These are phyloP conservation scores for Sicus ferrugineus DNA, from an alignment of 2,888 invertebrate genomes.

Conservation along the genomic window DNA sequence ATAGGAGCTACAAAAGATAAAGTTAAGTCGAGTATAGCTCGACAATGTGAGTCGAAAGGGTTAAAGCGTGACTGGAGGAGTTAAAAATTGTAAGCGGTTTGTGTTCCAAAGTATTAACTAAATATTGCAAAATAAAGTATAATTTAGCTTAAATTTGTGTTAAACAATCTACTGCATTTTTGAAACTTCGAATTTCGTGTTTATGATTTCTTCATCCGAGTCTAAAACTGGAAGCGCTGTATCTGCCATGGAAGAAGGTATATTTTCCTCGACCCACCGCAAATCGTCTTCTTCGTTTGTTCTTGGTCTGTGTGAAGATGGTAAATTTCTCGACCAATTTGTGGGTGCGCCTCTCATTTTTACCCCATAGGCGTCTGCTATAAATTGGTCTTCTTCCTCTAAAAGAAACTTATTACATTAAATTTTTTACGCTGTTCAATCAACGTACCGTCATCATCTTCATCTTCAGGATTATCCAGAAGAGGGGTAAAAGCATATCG, in stretches of 20 bases:
- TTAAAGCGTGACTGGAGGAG: too few relatives aligned
- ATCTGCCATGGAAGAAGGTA: conserved; percentile 79
- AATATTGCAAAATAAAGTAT: too few relatives aligned
- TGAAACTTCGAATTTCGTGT: conserved; percentile 85
- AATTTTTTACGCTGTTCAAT: neutral
- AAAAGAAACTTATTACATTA: conserved; percentile 16
- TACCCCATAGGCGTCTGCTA: conserved; percentile 86
- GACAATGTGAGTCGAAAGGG: too few relatives aligned
- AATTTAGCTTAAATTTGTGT: too few relatives aligned
- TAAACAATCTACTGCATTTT: conserved; percentile 82
- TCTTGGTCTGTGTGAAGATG: conserved; percentile 55
- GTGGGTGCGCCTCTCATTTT: conserved; percentile 72
- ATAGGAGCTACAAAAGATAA: too few relatives aligned
- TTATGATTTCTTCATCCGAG: conserved; percentile 84
- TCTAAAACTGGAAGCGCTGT: conserved; percentile 75
- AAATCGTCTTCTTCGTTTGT: conserved; percentile 77
- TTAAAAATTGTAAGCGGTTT: too few relatives aligned
- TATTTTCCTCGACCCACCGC: conserved; percentile 95
- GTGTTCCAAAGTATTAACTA: too few relatives aligned
- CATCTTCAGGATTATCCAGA: conserved; percentile 82
- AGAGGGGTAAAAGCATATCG: conserved; percentile 93
- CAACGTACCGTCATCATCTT: conserved; percentile 71
- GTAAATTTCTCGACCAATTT: conserved; percentile 63
- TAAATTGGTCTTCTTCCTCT: conserved; percentile 85
- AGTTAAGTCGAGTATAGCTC: too few relatives aligned